phyloP scores from a whole-genome alignment of 1,140 invertebrate genomes.

The Stegodyphus dumicola region DNA sequence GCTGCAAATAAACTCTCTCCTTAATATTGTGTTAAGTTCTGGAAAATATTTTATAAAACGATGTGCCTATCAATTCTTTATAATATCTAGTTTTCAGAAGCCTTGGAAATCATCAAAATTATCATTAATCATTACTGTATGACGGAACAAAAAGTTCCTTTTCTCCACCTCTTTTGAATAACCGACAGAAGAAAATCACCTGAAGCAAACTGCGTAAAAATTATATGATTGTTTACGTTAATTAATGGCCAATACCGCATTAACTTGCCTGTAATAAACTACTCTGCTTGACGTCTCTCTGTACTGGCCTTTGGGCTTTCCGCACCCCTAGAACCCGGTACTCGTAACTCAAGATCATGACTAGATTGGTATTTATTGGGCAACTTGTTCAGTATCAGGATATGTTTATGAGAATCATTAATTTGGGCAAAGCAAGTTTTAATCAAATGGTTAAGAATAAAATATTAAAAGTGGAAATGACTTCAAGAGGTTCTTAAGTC shows the following conservation, averaged over 20 bases:
- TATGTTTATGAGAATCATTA: slow-evolving; percentile 26
- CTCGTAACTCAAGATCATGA: slow-evolving; percentile 39
- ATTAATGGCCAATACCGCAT: slow-evolving; percentile 24
- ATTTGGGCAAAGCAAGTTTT: slow-evolving; percentile 5
- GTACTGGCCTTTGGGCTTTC: slow-evolving; percentile 16
- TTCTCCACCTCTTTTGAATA: too few relatives aligned
- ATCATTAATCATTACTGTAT: too few relatives aligned
- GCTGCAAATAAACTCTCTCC: too few relatives aligned
- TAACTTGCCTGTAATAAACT: slow-evolving; percentile 25
- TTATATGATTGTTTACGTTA: slow-evolving; percentile 41
- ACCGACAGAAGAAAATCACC: too few relatives aligned
- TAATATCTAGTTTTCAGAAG: too few relatives aligned
- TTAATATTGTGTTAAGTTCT: too few relatives aligned
- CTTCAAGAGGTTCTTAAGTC: not conserved
- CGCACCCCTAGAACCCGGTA: slow-evolving; percentile 6
- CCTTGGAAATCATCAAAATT: too few relatives aligned
- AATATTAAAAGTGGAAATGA: not conserved
- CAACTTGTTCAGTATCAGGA: slow-evolving; percentile 8
- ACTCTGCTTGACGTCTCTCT: slow-evolving; percentile 22
- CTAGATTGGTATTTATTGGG: slow-evolving; percentile 17
- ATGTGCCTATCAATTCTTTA: too few relatives aligned
- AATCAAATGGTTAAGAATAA: not conserved
- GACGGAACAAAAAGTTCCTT: too few relatives aligned
- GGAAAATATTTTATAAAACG: too few relatives aligned
- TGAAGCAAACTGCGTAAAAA: not conserved